Percentiles rank a stretch among this genome's conserved stretches.
Conservation (phyloP, 1,140 invertebrate species). For the Diachasma alloeum region DNA sequence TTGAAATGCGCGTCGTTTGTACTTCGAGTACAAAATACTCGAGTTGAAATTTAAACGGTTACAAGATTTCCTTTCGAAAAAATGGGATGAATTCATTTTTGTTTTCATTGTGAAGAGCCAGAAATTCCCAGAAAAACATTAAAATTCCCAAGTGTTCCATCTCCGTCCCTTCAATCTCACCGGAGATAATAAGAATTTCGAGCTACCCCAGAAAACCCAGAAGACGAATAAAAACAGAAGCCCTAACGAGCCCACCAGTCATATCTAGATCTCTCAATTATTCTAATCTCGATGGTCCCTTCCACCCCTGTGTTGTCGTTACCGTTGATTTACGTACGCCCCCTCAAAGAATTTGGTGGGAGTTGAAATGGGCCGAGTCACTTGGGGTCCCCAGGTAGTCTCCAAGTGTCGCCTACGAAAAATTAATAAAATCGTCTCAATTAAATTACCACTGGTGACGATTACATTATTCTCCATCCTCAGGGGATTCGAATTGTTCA, state of each 20-base stretch:
- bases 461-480: not conserved
- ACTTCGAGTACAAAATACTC: no score
- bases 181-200: slow-evolving; percentile 21
- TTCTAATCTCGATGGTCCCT: slow-evolving; percentile 32
- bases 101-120: not conserved
- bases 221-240: not conserved
- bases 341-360: not conserved
- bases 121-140: not conserved
- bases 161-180: not conserved
- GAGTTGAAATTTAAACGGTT: no score
- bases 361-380: no score
- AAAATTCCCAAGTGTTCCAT: slow-evolving; percentile 14
- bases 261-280: slow-evolving; percentile 41
- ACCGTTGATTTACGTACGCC: not conserved
- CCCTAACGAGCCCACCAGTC: not conserved
- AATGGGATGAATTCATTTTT: not conserved
- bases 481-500: not conserved
- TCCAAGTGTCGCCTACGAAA: not conserved
- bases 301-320: not conserved
- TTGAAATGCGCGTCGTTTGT: no score
- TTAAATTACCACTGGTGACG: not conserved
- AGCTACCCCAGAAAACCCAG: not conserved
- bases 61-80: no score
- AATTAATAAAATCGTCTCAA: not conserved
- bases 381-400: not conserved